Percentiles rank a stretch among this genome's conserved stretches.
phyloP scores from a whole-genome alignment of 1,140 invertebrate species.

The Drosophila asahinai region DNA sequence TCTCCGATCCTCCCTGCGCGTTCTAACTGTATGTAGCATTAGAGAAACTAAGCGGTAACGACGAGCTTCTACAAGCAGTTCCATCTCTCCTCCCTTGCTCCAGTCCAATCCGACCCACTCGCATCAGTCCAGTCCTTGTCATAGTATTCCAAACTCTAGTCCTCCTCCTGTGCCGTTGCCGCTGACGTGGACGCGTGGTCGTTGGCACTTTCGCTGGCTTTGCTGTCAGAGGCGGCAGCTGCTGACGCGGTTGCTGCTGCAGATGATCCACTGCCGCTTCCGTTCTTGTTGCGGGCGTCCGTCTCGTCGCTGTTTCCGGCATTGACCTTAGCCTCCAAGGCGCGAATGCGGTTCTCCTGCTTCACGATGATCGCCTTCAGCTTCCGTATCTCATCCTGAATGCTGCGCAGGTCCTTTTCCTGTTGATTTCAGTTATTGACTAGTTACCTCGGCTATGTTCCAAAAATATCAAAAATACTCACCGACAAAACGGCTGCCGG shows the following conservation, averaged over 20 bases:
- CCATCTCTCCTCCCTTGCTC: constrained; percentile 9
- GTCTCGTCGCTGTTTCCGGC: constrained; percentile 66
- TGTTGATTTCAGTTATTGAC: constrained; percentile 41
- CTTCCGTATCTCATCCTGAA: constrained; percentile 94
- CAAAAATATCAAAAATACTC: constrained; percentile 16
- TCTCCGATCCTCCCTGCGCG: constrained; percentile 12
- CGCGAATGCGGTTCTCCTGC: constrained; percentile 93
- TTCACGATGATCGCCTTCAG: constrained; percentile 97
- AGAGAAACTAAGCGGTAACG: constrained; percentile 69
- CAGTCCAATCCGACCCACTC: constrained; percentile 15
- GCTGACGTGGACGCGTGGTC: constrained; percentile 62
- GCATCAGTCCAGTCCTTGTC: constrained; percentile 7
- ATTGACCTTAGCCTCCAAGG: constrained; percentile 85
- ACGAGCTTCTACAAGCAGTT: constrained; percentile 70
- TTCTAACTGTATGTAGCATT: constrained; percentile 53
- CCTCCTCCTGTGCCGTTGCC: constrained; percentile 53
- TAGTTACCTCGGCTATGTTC: neutral
- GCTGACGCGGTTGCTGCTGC: constrained; percentile 37
- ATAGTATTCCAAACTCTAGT: constrained; percentile 33
- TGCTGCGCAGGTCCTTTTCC: constrained; percentile 91
- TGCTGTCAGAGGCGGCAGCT: constrained; percentile 53
- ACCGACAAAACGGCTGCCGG: constrained; percentile 67
- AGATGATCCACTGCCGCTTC: constrained; percentile 39
- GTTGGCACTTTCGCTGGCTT: constrained; percentile 75
- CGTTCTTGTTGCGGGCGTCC: constrained; percentile 78